Evolutionary conservation across 2,888 invertebrate species (phyloP), one percentile per base, ranked within the genome.

Genomic region (Sabellastarte sp.): DNA sequence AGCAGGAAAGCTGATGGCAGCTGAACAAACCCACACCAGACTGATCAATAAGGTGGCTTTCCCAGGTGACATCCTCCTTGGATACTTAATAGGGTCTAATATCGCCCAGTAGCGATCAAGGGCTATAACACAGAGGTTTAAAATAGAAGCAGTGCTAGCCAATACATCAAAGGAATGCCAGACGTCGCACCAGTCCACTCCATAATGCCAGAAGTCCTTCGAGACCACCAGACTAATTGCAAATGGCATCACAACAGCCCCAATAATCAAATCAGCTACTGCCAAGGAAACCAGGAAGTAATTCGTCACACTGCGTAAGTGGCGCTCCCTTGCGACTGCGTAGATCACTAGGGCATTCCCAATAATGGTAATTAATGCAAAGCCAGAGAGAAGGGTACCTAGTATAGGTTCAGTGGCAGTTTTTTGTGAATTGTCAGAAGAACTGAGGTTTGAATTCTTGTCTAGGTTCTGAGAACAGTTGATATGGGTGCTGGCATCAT

Each of bases 91-190:
- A 0, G 99, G 98, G 85, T 98, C 96, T 20, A 95, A 96, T 69
- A 98, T 98, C 56, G 98, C 98, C 96, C 97, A 96, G 85, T 98
- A 99, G 26, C 96, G 89, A 83, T 97, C 97, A 76, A 97, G 84
- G 0, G 95, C 94, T 77, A 97, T 99, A 32, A 98, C 95, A 85
- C 98, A 98, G 61, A 99, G 87, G 85, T 98, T 98, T 59, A 98
- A 87, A 76, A 99, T 99, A 15, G 96, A 96, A 3, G 97, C 97
- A 0, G 99, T 98, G 76, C 95, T 95, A 76, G 96, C 97, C 1
- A 98, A 88, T 1, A 99, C 98, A 81, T 99, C 98, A 69, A 98
- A 84, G 0, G 96, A 96, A 61, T 96, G 89, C 96, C 98, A 99
- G 29, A 96, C 89, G 81, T 99, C 98, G 84, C 98, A 99, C 93